Base-by-base conservation (phyloP, 2,797 vertebrate species). In the Halcyon smyrnensis region DNA sequence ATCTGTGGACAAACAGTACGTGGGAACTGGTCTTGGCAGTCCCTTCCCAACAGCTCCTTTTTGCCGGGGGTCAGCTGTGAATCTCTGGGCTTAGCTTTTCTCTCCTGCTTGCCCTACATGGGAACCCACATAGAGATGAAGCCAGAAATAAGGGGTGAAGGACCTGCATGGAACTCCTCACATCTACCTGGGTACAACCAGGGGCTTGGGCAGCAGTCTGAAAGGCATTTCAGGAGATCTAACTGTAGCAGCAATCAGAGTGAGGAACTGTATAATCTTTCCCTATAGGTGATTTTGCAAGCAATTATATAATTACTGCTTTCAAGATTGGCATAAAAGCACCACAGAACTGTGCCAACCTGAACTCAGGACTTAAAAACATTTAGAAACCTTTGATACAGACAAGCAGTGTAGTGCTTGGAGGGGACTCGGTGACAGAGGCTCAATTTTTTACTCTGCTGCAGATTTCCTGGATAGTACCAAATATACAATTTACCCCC, bases 261-360 rank as follows among this genome's bases (percentile, higher is more conserved):
- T 10, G 28, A 87, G 67, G 67, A 93, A 62, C 75, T 56, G 34
- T 34, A 82, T 83, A 67, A 93, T 78, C 84, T 93, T 63, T 84
- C 21, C 3, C 81, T 82, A 87, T 34, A 82, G 82, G 91, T 92
- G 81, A 87, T 92, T 93, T 91, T 87, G 46, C 86, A 69, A 79
- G 95, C 70, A 94, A 93, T 87, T 78, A 53, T 54, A 16, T 82
- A 88, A 95, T 95, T 89, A 90, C 51, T 67, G 50, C 89, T 90
- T 93, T 94, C 80, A 73, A 41, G 43, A 37, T 13, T 84, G 83
- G 70, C 67, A 86, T 67, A 73, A 70, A 92, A 91, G 83, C 62
- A 53, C 65, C 77, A 69, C 1, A 87, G 85, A 65, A 56, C 74
- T 56, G 12, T 67, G 80, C 73, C 87, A 91, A 96, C 74, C 39